These are phyloP conservation scores for Sakesphorus luctuosus DNA, from an alignment of 2,113 vertebrate genomes.

Conservation along the genomic window DNA sequence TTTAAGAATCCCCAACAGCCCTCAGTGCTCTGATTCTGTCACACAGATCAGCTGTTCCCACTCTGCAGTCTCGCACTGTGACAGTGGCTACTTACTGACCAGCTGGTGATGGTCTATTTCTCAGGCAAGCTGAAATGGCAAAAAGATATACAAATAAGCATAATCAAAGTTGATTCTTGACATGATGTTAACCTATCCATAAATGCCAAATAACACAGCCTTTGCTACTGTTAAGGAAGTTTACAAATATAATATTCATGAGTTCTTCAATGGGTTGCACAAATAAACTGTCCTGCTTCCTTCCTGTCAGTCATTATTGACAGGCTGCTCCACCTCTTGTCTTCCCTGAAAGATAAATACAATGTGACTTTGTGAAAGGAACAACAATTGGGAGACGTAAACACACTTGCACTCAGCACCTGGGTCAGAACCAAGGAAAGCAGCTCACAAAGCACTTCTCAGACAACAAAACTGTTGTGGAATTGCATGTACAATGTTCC, in stretches of 20 bases:
- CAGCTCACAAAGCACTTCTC: background rate
- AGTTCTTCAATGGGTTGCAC: too few relatives aligned
- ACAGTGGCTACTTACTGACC: background rate
- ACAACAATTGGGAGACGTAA: background rate
- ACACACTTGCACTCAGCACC: background rate
- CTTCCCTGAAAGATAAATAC: background rate
- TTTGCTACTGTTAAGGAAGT: background rate
- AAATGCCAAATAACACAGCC: background rate
- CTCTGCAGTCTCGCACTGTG: accelerated
- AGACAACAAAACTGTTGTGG: background rate
- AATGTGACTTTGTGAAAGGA: background rate
- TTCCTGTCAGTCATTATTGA: too few relatives aligned
- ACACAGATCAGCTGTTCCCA: background rate
- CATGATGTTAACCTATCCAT: background rate
- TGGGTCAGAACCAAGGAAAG: background rate
- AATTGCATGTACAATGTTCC: background rate
- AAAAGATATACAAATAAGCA: background rate
- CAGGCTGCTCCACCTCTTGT: too few relatives aligned
- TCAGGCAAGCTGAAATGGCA: background rate
- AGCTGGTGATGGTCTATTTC: background rate
- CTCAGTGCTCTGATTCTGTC: background rate
- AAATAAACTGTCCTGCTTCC: too few relatives aligned
- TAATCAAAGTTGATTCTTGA: background rate
- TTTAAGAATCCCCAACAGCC: background rate
- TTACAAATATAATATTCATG: background rate